phyloP scores from a whole-genome alignment of 2,113 vertebrate genomes.

The Megaleporinus macrocephalus region DNA sequence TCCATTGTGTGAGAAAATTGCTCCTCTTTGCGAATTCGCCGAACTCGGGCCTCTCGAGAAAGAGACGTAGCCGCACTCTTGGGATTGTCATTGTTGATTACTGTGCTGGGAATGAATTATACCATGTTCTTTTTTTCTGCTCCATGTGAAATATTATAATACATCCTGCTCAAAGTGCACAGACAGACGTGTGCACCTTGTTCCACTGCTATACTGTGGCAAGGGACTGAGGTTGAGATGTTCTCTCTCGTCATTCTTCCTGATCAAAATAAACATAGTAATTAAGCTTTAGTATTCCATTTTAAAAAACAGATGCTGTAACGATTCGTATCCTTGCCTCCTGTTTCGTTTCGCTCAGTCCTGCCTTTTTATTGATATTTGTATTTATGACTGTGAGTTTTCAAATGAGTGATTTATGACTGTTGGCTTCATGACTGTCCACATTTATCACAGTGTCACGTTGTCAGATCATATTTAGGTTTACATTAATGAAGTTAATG shows the following conservation, averaged over 20 bases:
- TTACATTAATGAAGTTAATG: too few relatives aligned
- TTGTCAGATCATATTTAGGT: too few relatives aligned
- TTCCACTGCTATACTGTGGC: neutral
- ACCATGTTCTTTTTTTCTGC: neutral
- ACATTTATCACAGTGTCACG: too few relatives aligned
- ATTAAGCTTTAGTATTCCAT: neutral
- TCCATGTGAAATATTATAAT: constrained; percentile 6
- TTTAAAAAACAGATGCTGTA: neutral
- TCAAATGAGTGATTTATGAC: too few relatives aligned
- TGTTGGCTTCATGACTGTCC: too few relatives aligned
- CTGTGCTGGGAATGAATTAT: constrained; percentile 25
- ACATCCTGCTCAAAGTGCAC: neutral
- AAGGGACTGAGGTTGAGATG: neutral
- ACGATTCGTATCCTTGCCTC: too few relatives aligned
- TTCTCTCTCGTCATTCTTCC: neutral
- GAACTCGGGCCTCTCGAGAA: neutral
- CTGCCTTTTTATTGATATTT: neutral
- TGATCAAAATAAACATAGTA: neutral
- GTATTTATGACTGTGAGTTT: too few relatives aligned
- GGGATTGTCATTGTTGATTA: constrained; percentile 27
- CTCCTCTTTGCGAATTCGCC: neutral
- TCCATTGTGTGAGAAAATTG: constrained; percentile 44
- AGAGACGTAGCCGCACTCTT: constrained; percentile 14
- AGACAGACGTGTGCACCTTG: neutral
- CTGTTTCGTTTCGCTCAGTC: neutral